phyloP scores from a whole-genome alignment of 2,113 vertebrate species.

The Silurus asotus region DNA sequence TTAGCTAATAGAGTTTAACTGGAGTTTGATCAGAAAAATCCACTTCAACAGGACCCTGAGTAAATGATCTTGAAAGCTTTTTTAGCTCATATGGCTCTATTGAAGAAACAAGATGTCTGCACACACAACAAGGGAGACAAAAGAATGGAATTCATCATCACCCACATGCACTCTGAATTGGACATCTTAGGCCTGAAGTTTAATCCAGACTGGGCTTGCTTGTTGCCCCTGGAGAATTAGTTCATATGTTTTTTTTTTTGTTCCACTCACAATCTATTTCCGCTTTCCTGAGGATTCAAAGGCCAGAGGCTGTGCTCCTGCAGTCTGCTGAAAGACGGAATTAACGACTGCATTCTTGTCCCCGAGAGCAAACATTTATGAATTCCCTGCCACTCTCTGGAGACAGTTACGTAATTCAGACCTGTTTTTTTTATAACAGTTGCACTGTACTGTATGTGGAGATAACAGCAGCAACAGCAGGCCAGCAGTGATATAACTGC shows the following conservation, averaged over 20 bases:
- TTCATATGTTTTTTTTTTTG: constrained; percentile 43
- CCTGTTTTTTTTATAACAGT: constrained; percentile 32
- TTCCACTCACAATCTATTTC: constrained; percentile 42
- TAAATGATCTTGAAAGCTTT: neutral
- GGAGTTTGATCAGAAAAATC: neutral
- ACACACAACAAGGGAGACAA: constrained; percentile 41
- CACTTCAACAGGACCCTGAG: neutral
- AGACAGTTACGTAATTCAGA: constrained; percentile 49
- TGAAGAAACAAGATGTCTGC: constrained; percentile 37
- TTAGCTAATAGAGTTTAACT: neutral
- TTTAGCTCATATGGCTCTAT: constrained; percentile 9
- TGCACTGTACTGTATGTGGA: constrained; percentile 29
- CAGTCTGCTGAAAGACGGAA: constrained; percentile 49
- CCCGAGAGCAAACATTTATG: constrained; percentile 44
- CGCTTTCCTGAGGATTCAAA: constrained; percentile 36
- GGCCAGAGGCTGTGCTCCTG: constrained; percentile 42
- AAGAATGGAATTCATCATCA: constrained; percentile 62
- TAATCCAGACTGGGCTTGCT: constrained; percentile 30
- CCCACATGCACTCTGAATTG: constrained; percentile 27
- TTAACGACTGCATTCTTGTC: constrained; percentile 56
- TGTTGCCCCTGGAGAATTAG: constrained; percentile 33
- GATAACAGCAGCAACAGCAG: neutral
- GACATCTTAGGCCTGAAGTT: constrained; percentile 13
- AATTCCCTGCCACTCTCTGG: constrained; percentile 52
- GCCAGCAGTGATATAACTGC: neutral